Conservation (phyloP, 64 coral and sea anemone genomes). For the Platygyra sinensis region DNA sequence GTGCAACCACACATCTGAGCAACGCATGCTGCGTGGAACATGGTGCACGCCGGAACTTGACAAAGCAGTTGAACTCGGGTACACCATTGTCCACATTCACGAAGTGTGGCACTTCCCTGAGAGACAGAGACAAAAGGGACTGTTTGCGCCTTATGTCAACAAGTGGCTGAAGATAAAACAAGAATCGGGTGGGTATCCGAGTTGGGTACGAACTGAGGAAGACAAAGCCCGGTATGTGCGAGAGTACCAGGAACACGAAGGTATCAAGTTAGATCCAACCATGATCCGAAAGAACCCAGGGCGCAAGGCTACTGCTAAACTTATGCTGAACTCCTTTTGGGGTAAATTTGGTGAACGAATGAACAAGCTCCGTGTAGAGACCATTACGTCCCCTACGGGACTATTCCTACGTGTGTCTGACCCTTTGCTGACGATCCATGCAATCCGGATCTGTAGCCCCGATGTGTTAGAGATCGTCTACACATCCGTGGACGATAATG, state of each 20-base stretch:
- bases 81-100: slow-evolving; percentile 6
- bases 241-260: slow-evolving; percentile 6
- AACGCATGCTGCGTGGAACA: no score
- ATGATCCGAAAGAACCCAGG: slow-evolving; percentile 46
- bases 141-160: slow-evolving; percentile 42
- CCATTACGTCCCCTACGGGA: no score
- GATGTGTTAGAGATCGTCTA: not conserved
- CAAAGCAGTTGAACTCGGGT: slow-evolving; percentile 38
- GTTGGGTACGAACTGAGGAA: slow-evolving; percentile 24
- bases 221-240: slow-evolving; percentile 10
- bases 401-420: no score
- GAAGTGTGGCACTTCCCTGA: slow-evolving; percentile 39
- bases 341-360: slow-evolving; percentile 22
- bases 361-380: not conserved
- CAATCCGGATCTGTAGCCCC: not conserved
- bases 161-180: slow-evolving; percentile 39
- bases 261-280: not conserved
- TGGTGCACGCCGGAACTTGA: not conserved
- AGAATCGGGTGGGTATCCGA: slow-evolving; percentile 2
- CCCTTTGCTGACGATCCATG: no score
- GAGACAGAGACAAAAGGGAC: not conserved
- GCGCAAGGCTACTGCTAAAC: not conserved
- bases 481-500: not conserved
- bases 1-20: no score
- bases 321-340: slow-evolving; percentile 25